These are phyloP conservation scores for Mus spicilegus DNA, from an alignment of 2,113 vertebrate genomes.

Conservation along the genomic window DNA sequence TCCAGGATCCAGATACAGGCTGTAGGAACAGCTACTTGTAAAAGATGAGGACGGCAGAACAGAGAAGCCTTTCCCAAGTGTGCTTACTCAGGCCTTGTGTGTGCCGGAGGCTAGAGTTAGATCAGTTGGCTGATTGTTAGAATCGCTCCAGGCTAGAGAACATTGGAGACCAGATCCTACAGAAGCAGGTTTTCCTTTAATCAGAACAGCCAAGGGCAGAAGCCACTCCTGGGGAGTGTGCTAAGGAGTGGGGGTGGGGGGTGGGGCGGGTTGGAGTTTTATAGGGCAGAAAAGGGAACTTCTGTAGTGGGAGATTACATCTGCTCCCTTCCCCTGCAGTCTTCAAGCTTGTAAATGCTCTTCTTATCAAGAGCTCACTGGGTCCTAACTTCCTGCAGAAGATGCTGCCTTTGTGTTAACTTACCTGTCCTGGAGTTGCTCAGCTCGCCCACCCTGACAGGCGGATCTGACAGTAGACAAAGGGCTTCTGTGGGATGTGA, in stretches of 20 bases:
- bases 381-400: background rate
- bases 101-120: background rate
- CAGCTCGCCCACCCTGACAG: too few relatives aligned
- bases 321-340: background rate
- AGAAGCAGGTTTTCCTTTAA: background rate
- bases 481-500: too few relatives aligned
- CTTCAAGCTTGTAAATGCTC: background rate
- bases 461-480: too few relatives aligned
- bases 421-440: background rate
- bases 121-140: background rate
- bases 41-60: background rate
- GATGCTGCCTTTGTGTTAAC: too few relatives aligned
- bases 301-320: background rate
- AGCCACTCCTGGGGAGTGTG: background rate
- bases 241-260: background rate
- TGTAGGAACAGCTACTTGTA: background rate
- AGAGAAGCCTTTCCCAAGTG: background rate
- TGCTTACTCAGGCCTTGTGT: too few relatives aligned
- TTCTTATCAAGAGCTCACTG: background rate
- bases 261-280: background rate
- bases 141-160: background rate
- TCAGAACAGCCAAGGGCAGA: background rate
- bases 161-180: too few relatives aligned
- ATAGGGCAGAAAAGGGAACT: background rate
- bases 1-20: background rate